Evolutionary conservation across 2,113 vertebrate genomes (phyloP), one percentile per base, ranked within the genome.

Genomic region (Gnathonemus longibarbis): DNA sequence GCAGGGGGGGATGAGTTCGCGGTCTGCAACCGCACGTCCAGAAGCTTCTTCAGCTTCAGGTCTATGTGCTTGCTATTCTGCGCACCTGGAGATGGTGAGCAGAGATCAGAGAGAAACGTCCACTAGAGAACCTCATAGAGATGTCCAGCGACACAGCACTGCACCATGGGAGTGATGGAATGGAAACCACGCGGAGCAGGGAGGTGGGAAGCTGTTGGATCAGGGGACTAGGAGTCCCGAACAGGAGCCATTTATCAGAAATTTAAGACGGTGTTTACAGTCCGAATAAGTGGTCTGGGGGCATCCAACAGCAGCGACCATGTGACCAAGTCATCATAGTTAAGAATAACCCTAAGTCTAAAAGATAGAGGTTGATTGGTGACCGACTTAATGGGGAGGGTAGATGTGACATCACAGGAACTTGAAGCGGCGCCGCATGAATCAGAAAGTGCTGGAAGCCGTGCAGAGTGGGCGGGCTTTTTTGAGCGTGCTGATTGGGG

Each of bases 21-120:
- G 94, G 96, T 96, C 95, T 98, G 96, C 92, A 97, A 97, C 93
- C 96, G 96, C 94, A 95, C 90, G 92, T 98, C 98, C 89, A 96
- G 94, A 92, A 97, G 94, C 93, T 97, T 97, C 96, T 97, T 98
- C 93, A 98, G 95, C 94, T 98, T 98, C 93, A 97, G 95, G 93
- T 99, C 98, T 93, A 97, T 92, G 77, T 97, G 95, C 90, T 96
- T 97, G 94, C 96, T 97, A 93, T 97, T 98, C 94, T 97, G 96
- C 94, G 97, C 94, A 95, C 96, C 97, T 98, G 94, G 91, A 91
- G 88, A 90, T 11, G 88, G 53, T 90, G 19, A 90, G 52, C 39
- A 87, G n/a, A 70, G 48, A 84, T 66, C 19, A 52, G 39, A 88
- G 17, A 45, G 24, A 84, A 35, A n/a, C 8, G 2, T 87, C 49